Conservation (phyloP, 2,113 vertebrate species). For the Ammodramus savannarum region DNA sequence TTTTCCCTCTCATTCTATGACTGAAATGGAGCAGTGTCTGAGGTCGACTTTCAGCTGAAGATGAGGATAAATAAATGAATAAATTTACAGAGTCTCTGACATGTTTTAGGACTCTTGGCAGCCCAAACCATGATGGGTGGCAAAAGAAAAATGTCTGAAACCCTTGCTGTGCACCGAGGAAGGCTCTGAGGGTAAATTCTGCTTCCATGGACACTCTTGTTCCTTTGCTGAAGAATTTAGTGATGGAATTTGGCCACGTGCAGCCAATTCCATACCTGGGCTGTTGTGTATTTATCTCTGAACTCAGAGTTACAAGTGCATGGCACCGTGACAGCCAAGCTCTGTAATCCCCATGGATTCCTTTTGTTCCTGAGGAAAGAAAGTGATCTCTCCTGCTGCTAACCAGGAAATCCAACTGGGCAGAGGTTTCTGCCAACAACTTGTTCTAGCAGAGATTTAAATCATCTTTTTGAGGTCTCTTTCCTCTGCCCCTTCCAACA, state of each 20-base stretch:
- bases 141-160: background rate
- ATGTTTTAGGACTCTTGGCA: background rate
- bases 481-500: background rate
- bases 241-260: background rate
- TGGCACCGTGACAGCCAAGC: background rate
- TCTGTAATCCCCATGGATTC: accelerated
- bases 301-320: accelerated
- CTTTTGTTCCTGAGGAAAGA: background rate
- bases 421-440: background rate
- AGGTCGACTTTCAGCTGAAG: background rate
- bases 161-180: background rate
- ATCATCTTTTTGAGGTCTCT: background rate
- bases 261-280: background rate
- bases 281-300: background rate
- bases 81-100: background rate
- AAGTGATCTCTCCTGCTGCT: background rate
- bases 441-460: background rate
- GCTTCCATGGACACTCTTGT: background rate
- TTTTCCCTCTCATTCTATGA: background rate
- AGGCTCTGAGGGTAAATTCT: background rate
- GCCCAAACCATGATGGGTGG: accelerated
- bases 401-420: background rate
- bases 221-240: background rate
- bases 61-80: background rate
- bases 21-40: background rate